These are phyloP conservation scores for Plotosus lineatus DNA, from an alignment of 2,113 vertebrate species.

Conservation along the genomic window DNA sequence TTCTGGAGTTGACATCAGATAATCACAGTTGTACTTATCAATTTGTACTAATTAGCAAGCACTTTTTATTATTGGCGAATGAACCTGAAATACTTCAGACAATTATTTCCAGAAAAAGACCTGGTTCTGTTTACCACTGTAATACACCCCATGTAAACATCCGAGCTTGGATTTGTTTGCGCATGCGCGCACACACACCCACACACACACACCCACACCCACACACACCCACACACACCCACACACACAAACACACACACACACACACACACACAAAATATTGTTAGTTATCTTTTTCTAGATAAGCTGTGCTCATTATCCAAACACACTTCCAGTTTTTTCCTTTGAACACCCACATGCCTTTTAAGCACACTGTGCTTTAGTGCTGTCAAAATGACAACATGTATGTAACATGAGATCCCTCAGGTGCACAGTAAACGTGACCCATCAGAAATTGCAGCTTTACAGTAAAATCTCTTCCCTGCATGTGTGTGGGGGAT, in stretches of 20 bases:
- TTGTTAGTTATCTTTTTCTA: slow-evolving; percentile 8
- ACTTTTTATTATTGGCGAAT: not conserved
- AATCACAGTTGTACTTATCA: not conserved
- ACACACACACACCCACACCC: no score
- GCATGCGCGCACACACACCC: no score
- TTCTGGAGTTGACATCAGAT: not conserved
- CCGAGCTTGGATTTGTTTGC: slow-evolving; percentile 9
- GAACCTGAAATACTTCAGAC: not conserved
- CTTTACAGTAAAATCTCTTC: slow-evolving; percentile 6
- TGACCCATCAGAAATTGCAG: slow-evolving; percentile 21
- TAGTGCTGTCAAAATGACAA: not conserved
- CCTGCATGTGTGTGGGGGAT: not conserved
- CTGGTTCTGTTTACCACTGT: not conserved
- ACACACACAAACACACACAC: no score
- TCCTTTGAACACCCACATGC: not conserved
- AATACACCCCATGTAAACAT: not conserved
- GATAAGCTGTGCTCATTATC: not conserved
- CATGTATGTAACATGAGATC: not conserved
- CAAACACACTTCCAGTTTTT: not conserved
- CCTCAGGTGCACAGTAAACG: not conserved
- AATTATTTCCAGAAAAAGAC: not conserved
- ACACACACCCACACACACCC: no score
- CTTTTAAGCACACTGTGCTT: slow-evolving; percentile 1
- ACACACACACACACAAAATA: not conserved
- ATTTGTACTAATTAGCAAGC: not conserved